These are phyloP conservation scores for Papilio polytes DNA, from an alignment of 1,140 invertebrate species.

Conservation along the genomic window DNA sequence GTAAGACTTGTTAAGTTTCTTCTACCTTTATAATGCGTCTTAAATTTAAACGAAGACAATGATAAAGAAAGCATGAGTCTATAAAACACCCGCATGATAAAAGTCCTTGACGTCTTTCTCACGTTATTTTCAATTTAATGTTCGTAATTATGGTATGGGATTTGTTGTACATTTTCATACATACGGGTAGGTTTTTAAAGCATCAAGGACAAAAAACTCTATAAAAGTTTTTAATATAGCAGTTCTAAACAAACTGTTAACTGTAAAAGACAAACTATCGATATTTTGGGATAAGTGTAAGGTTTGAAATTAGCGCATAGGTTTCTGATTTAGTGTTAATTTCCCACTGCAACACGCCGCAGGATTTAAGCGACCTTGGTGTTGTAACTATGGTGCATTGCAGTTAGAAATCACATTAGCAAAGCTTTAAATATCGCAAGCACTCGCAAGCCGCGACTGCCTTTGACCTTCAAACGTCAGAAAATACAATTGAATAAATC, in stretches of 20 bases:
- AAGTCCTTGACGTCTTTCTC: not conserved
- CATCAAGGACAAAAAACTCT: not conserved
- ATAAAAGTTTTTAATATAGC: not conserved
- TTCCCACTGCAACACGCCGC: conserved; percentile 44
- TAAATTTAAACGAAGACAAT: not conserved
- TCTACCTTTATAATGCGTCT: too few species aligned
- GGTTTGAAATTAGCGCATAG: not conserved
- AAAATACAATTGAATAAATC: conserved; percentile 41
- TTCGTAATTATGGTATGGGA: not conserved
- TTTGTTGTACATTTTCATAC: not conserved
- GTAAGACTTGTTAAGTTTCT: not conserved
- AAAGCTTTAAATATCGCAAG: conserved; percentile 63
- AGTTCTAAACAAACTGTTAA: too few species aligned
- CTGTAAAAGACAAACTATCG: too few species aligned
- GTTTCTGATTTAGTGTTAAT: conserved; percentile 17
- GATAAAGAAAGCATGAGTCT: not conserved
- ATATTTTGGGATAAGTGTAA: too few species aligned
- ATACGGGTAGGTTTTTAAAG: not conserved
- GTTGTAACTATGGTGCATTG: conserved; percentile 68
- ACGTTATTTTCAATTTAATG: not conserved
- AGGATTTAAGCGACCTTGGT: conserved; percentile 66
- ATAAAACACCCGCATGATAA: not conserved
- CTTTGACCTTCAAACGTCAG: conserved; percentile 55
- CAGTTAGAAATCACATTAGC: conserved; percentile 67
- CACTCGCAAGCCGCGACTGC: conserved; percentile 50